Conservation (phyloP, 2,888 invertebrate genomes). For the Lordiphosa andalusiaca region DNA sequence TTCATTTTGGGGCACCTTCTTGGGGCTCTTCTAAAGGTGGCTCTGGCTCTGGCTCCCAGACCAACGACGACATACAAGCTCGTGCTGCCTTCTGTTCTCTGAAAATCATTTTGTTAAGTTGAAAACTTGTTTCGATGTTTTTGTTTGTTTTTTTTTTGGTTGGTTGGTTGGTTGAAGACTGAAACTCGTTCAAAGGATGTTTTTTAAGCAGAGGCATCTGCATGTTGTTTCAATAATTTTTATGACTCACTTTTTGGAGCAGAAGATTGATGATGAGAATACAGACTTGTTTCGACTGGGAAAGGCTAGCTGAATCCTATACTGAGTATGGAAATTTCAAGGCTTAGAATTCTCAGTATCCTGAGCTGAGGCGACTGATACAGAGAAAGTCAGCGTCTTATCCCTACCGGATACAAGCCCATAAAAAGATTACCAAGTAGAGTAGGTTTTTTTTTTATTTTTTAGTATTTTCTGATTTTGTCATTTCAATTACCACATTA, state of each 20-base stretch:
- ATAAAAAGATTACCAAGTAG: neutral
- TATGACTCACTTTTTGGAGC: slow-evolving; percentile 53
- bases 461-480: neutral
- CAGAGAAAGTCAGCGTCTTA: too few species aligned
- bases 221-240: slow-evolving; percentile 30
- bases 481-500: slow-evolving; percentile 9
- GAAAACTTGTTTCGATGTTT: slow-evolving; percentile 55
- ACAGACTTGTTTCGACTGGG: too few species aligned
- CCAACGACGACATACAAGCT: slow-evolving; percentile 40
- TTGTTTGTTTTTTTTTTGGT: slow-evolving; percentile 3
- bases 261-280: slow-evolving; percentile 1
- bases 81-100: slow-evolving; percentile 56
- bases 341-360: too few species aligned
- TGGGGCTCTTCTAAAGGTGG: slow-evolving; percentile 30
- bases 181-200: slow-evolving; percentile 67
- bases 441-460: neutral
- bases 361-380: too few species aligned
- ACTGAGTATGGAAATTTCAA: too few species aligned
- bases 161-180: slow-evolving; percentile 31
- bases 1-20: slow-evolving; percentile 30
- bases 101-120: slow-evolving; percentile 68
- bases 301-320: too few species aligned
- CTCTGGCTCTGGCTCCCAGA: slow-evolving; percentile 4
- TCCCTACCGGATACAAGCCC: too few species aligned
- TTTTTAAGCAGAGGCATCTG: slow-evolving; percentile 32